A percentile compares a stretch with the other conserved stretches of the same genome.
These are phyloP conservation scores for Chionoecetes opilio DNA, from an alignment of 1,140 invertebrate species.

Conservation along the genomic window DNA sequence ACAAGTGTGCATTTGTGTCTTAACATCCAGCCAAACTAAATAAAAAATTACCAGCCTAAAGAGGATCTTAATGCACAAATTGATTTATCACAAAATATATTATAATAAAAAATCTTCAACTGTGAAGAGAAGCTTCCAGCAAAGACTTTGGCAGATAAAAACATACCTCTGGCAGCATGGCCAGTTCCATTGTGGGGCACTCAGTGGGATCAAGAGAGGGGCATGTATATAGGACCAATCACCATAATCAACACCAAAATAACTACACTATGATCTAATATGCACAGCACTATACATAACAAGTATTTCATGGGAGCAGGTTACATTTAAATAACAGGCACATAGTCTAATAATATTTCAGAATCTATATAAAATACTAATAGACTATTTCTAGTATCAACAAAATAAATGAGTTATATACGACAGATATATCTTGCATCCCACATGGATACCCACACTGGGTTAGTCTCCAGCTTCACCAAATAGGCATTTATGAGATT, in stretches of 20 bases:
- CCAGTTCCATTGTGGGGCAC: conserved; percentile 75
- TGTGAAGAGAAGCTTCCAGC: conserved; percentile 70
- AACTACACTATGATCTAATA: conserved; percentile 49
- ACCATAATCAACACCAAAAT: neutral
- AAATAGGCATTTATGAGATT: no score
- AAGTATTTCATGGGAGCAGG: neutral
- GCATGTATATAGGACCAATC: conserved; percentile 74
- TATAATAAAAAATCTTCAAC: conserved; percentile 1
- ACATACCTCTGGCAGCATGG: conserved; percentile 76
- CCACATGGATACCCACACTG: no score
- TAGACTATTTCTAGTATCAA: no score
- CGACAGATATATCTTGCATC: no score
- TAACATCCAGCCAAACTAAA: conserved; percentile 22
- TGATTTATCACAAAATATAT: neutral
- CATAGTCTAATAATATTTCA: neutral
- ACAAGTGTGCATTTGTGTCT: conserved; percentile 22
- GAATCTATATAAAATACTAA: neutral
- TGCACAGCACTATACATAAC: conserved; percentile 34
- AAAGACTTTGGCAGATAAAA: conserved; percentile 42
- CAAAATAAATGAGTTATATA: no score
- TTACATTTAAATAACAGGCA: neutral
- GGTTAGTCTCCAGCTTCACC: no score
- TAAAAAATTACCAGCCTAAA: conserved; percentile 35
- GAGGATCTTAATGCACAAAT: conserved; percentile 53
- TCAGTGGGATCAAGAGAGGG: conserved; percentile 76